Evolutionary conservation across 2,888 invertebrate genomes (phyloP), one percentile per base, ranked within the genome.

Genomic region (Drosophila paranaensis): DNA sequence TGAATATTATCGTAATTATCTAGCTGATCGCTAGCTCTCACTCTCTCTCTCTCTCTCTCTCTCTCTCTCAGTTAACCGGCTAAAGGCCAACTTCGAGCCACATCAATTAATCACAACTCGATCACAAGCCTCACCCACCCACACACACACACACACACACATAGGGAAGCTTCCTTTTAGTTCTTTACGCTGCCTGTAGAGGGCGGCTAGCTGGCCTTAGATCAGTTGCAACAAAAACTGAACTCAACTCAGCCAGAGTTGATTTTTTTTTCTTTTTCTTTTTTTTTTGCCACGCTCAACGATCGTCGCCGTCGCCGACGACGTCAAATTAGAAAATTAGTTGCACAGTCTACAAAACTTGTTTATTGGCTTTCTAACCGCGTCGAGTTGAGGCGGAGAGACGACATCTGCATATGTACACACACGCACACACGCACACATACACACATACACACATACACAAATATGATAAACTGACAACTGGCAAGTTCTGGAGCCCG

Each of bases 351-450:
- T 68, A 74, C 75, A 69, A 83, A 84, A 88, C 83, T 88, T 88
- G 83, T 83, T 83, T 83, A 86, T 80, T 86, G 86, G 88, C 86
- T 83, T 83, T 88, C 88, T 85, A 88, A 73, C 71, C 74, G 43
- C 56, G 74, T 61, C 50, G 68, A 64, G 60, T 53, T n/a, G 39
- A 67, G 33, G 6, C 46, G 55, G 42, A 50, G 51, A 27, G 54
- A 40, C 54, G 62, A 60, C 68, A 79, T 79, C 63, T 76, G 76
- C 73, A 78, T 78, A 78, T 42, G 53, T 30, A 51, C 11, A 57
- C 16, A 55, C 51, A 45, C 11, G 13, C 46, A 13, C 16, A 39
- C 27, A 40, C 16, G 53, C 11, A 20, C 35, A 55, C 35, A 27
- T 4, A 27, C 27, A 27, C 27, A 27, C 27, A 2, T 0, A 27